phyloP scores from a whole-genome alignment of 2,113 vertebrate species.

The Phycodurus eques region DNA sequence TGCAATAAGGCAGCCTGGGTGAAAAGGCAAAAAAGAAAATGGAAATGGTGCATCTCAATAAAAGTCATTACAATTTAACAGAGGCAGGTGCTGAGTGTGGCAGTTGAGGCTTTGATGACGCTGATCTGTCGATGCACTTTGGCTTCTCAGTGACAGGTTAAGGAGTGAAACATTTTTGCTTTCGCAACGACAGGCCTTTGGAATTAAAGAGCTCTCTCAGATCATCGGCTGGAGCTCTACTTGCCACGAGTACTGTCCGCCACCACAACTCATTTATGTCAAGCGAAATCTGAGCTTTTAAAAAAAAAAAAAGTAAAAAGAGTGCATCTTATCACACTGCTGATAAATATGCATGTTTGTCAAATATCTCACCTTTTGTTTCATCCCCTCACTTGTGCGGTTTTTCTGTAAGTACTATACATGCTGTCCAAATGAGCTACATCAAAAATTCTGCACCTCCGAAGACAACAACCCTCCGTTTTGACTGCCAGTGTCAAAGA shows the following conservation, averaged over 20 bases:
- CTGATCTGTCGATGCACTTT: slow-evolving; percentile 13
- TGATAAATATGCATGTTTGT: slow-evolving; percentile 11
- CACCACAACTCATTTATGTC: slow-evolving; percentile 9
- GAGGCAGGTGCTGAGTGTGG: slow-evolving; percentile 46
- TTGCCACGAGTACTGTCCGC: slow-evolving; percentile 6
- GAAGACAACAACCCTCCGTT: too few relatives aligned
- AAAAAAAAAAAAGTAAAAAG: slow-evolving; percentile 24
- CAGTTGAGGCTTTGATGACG: slow-evolving; percentile 21
- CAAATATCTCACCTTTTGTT: neutral
- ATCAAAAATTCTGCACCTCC: too few relatives aligned
- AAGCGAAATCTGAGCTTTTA: slow-evolving; percentile 14
- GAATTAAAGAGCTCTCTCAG: slow-evolving; percentile 21
- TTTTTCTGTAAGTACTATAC: too few relatives aligned
- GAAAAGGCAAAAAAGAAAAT: neutral
- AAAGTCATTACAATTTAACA: slow-evolving; percentile 58
- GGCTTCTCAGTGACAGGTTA: slow-evolving; percentile 18
- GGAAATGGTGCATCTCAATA: slow-evolving; percentile 44
- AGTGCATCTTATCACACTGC: slow-evolving; percentile 2
- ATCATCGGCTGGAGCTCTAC: slow-evolving; percentile 8
- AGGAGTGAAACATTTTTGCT: slow-evolving; percentile 6
- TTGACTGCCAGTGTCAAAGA: too few relatives aligned
- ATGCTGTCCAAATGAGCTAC: too few relatives aligned
- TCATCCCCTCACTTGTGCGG: too few relatives aligned
- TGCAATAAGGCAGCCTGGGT: slow-evolving; percentile 11
- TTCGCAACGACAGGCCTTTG: slow-evolving; percentile 3